These are phyloP conservation scores for Thamnophis sirtalis DNA, from an alignment of 2,113 vertebrate species.

Conservation along the genomic window DNA sequence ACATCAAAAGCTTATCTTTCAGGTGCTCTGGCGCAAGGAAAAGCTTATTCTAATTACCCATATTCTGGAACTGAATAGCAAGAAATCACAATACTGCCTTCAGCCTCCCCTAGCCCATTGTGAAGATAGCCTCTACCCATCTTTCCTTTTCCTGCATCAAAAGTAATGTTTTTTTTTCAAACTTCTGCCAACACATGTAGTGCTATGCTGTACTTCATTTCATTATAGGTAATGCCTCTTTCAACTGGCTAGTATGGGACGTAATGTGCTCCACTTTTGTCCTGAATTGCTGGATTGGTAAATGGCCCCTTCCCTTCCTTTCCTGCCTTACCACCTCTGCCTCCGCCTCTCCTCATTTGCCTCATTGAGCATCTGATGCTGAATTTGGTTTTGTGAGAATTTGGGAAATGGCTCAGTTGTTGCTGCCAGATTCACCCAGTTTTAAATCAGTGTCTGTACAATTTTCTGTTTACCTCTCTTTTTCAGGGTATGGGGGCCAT, in stretches of 20 bases:
- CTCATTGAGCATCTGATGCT: neutral
- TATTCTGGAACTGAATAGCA: neutral
- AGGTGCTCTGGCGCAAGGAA: neutral
- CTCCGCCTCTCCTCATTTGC: neutral
- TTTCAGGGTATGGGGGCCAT: neutral
- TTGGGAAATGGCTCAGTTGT: neutral
- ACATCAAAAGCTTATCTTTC: neutral
- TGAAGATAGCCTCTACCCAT: neutral
- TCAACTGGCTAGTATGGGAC: neutral
- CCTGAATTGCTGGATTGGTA: neutral
- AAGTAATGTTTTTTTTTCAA: neutral
- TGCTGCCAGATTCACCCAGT: neutral
- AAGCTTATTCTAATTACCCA: neutral
- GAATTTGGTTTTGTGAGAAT: neutral
- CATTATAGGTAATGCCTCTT: neutral
- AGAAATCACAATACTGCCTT: neutral
- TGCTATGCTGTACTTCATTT: neutral
- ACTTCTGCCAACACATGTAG: neutral
- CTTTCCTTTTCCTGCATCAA: neutral
- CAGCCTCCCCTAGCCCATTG: neutral
- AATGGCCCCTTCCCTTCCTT: neutral
- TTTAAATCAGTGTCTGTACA: neutral
- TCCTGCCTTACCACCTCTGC: neutral
- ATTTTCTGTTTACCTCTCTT: neutral
- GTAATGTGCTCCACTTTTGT: neutral